phyloP scores from a whole-genome alignment of 2,113 vertebrate genomes.

The Saccopteryx bilineata region DNA sequence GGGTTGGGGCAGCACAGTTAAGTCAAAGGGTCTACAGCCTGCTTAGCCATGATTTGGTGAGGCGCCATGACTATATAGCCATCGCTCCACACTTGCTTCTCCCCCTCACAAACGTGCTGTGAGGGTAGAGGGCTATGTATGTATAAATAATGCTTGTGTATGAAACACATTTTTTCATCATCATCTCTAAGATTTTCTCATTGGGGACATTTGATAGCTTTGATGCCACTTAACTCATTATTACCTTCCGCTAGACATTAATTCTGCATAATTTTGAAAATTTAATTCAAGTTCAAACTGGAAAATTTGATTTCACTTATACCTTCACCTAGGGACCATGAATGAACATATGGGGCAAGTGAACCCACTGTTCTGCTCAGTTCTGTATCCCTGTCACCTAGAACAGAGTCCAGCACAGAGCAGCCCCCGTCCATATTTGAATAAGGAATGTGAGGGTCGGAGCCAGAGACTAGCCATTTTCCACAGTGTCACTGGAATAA shows the following conservation, averaged over 20 bases:
- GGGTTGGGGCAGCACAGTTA: not conserved
- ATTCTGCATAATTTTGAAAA: not conserved
- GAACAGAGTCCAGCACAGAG: fast-evolving
- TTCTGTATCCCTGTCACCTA: not conserved
- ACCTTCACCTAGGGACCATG: not conserved
- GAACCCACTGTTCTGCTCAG: not conserved
- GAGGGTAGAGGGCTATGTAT: not conserved
- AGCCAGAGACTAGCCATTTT: not conserved
- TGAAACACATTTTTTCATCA: not conserved
- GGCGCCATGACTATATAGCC: not conserved
- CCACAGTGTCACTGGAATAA: not conserved
- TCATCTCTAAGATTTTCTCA: not conserved
- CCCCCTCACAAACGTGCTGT: not conserved
- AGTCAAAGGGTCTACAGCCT: not conserved
- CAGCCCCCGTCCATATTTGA: fast-evolving
- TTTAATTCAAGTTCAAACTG: conserved; percentile 38
- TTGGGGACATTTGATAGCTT: not conserved
- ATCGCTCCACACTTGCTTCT: not conserved
- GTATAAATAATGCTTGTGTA: not conserved
- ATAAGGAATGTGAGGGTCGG: not conserved
- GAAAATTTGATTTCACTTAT: conserved; percentile 2
- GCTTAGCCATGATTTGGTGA: too few species aligned
- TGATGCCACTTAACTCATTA: not conserved
- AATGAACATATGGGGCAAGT: not conserved
- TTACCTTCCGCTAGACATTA: not conserved